These are phyloP conservation scores for Opisthograptis luteolata DNA, from an alignment of 2,888 invertebrate species.

Conservation along the genomic window DNA sequence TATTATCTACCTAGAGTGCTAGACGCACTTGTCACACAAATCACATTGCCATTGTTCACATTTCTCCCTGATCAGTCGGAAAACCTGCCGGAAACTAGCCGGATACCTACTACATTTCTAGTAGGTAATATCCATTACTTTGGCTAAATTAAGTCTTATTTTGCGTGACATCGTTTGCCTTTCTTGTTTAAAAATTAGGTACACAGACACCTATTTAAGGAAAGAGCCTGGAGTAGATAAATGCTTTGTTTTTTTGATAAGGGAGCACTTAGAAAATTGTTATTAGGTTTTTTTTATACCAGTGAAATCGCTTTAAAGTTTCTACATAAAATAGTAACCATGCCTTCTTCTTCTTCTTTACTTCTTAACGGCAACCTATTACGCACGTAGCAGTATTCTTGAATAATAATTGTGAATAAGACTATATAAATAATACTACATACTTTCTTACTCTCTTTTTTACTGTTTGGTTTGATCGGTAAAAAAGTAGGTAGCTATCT, in stretches of 20 bases:
- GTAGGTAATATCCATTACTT: slow-evolving; percentile 70
- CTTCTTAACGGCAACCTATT: too few species aligned
- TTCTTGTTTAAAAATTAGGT: slow-evolving; percentile 59
- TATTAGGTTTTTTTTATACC: slow-evolving; percentile 15
- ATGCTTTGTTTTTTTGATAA: slow-evolving; percentile 12
- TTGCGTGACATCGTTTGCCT: slow-evolving; percentile 71
- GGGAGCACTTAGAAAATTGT: slow-evolving; percentile 5
- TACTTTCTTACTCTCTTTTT: too few species aligned
- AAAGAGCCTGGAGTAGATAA: slow-evolving; percentile 44
- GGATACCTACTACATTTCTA: slow-evolving; percentile 3
- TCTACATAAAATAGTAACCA: too few species aligned
- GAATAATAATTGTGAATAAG: too few species aligned
- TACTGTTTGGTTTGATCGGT: too few species aligned
- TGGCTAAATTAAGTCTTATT: slow-evolving; percentile 71
- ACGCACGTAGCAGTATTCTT: too few species aligned
- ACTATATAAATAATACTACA: too few species aligned
- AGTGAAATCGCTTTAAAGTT: neutral
- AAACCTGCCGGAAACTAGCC: neutral
- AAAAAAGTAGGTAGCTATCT: too few species aligned
- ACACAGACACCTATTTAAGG: slow-evolving; percentile 41
- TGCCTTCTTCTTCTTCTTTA: too few species aligned
- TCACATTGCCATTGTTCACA: too few species aligned
- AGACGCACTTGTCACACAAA: too few species aligned
- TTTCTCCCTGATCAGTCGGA: neutral
- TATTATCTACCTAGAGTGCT: too few species aligned